These are phyloP conservation scores for Cavia porcellus DNA, from an alignment of 2,113 vertebrate species.

Conservation along the genomic window DNA sequence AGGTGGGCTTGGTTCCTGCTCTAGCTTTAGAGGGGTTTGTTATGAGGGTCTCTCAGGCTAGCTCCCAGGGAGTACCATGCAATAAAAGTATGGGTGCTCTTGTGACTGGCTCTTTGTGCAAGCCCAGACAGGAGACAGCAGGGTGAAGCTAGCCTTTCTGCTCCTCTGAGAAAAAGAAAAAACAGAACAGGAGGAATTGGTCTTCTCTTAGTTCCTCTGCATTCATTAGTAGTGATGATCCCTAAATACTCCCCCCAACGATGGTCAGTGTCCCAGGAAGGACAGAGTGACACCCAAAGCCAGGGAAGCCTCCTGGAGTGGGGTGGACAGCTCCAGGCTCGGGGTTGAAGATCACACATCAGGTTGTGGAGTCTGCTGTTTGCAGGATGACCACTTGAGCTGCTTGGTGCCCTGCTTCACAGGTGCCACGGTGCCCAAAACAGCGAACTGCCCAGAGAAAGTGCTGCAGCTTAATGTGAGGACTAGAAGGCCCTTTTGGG, in stretches of 20 bases:
- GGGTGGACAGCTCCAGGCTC: background rate
- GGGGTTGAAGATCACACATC: background rate
- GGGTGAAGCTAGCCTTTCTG: background rate
- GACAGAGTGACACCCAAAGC: background rate
- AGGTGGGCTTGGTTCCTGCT: background rate
- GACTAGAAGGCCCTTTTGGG: background rate
- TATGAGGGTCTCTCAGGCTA: background rate
- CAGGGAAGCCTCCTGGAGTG: background rate
- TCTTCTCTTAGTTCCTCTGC: background rate
- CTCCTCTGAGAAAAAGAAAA: background rate
- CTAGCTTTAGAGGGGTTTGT: background rate
- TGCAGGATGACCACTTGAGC: background rate
- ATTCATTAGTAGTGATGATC: background rate
- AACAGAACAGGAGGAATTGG: background rate
- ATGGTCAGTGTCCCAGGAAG: background rate
- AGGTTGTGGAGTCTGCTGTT: accelerated
- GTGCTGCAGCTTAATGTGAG: background rate
- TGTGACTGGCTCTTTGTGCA: background rate
- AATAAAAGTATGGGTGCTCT: too few relatives aligned
- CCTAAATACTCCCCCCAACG: background rate
- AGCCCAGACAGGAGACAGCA: background rate
- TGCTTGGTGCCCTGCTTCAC: background rate
- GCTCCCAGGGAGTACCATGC: accelerated
- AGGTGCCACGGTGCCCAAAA: background rate
- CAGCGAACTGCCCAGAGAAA: background rate